Conservation (phyloP, 2,113 vertebrate genomes). For the Scortum barcoo region DNA sequence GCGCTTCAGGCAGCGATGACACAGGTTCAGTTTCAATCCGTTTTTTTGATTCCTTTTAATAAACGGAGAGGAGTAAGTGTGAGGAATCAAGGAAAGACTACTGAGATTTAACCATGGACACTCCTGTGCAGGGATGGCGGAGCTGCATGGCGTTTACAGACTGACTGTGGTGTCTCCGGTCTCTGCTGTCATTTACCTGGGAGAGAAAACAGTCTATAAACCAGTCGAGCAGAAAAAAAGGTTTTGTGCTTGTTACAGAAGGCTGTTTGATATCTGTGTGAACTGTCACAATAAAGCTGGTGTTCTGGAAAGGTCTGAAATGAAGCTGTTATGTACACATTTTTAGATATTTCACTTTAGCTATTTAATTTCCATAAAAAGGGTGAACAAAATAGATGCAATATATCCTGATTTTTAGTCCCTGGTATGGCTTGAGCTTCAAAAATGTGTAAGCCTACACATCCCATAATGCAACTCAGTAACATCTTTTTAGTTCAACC, state of each 20-base stretch:
- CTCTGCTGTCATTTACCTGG: not conserved
- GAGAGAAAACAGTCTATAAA: not conserved
- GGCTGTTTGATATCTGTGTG: constrained; percentile 53
- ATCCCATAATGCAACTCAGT: not conserved
- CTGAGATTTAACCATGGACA: constrained; percentile 38
- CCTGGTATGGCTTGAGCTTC: not conserved
- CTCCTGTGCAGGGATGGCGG: not conserved
- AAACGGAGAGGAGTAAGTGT: not conserved
- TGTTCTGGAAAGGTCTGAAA: constrained; percentile 59
- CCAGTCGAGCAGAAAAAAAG: not conserved
- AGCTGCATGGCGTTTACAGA: constrained; percentile 17
- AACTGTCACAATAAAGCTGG: constrained; percentile 75
- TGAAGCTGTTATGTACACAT: not conserved
- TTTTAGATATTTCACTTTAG: not conserved
- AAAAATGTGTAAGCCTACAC: not conserved
- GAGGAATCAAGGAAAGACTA: constrained; percentile 21
- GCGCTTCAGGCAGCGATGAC: constrained; percentile 15
- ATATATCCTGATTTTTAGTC: not conserved
- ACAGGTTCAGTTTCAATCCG: constrained; percentile 6
- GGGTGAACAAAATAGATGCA: not conserved
- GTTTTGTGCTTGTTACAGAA: constrained; percentile 42
- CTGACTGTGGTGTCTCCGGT: not conserved
- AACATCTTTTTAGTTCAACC: not conserved
- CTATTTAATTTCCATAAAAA: not conserved
- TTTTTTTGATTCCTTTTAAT: constrained; percentile 19